phyloP scores from a whole-genome alignment of 1,140 invertebrate species.

The Anagrus nilaparvatae region DNA sequence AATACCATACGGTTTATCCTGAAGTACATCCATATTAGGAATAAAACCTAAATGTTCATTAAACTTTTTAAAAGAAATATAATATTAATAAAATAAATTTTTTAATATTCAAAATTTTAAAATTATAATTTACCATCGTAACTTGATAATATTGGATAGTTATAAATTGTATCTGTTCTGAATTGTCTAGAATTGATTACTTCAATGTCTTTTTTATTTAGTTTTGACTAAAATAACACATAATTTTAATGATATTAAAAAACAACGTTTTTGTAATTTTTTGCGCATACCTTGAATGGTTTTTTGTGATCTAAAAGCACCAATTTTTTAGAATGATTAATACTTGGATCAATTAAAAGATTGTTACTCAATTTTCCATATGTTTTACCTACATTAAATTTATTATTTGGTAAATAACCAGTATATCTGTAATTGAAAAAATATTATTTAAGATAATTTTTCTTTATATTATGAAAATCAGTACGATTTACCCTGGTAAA shows the following conservation, averaged over 20 bases:
- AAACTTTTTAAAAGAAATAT: no score
- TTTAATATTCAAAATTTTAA: neutral
- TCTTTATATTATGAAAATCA: neutral
- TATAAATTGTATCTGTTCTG: conserved; percentile 52
- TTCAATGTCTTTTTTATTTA: conserved; percentile 50
- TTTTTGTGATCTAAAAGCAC: conserved; percentile 53
- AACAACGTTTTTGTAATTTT: no score
- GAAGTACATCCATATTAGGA: conserved; percentile 48
- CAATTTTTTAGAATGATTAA: conserved; percentile 55
- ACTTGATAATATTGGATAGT: conserved; percentile 57
- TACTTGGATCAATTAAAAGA: conserved; percentile 57
- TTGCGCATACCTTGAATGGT: conserved; percentile 44
- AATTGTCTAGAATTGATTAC: conserved; percentile 49
- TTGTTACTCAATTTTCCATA: conserved; percentile 61
- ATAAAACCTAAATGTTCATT: conserved; percentile 45
- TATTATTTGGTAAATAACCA: conserved; percentile 61
- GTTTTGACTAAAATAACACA: conserved; percentile 42
- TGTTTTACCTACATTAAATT: conserved; percentile 57
- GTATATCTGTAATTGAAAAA: conserved; percentile 47
- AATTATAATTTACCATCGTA: conserved; percentile 48
- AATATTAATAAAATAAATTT: no score
- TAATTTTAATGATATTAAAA: conserved; percentile 1
- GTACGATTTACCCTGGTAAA: conserved; percentile 44
- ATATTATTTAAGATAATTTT: conserved; percentile 1
- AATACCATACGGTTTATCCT: conserved; percentile 55